Conservation (phyloP, 2,113 vertebrate genomes). For the Lichenostomus cassidix region DNA sequence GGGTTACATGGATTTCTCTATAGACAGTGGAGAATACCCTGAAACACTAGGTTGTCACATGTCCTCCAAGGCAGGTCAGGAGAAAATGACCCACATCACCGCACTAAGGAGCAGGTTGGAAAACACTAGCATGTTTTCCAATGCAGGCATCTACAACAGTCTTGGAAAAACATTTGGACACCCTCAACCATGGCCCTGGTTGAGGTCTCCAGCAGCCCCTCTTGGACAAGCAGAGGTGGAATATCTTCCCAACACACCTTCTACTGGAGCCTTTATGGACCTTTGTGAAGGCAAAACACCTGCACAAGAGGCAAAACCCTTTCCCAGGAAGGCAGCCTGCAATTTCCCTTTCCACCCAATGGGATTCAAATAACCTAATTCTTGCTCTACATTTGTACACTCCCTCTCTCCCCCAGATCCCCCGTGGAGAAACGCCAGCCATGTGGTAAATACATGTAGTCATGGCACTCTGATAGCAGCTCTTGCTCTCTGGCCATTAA, state of each 20-base stretch:
- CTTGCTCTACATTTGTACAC: neutral
- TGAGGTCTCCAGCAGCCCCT: neutral
- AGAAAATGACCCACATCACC: accelerated
- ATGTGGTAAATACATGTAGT: slow-evolving; percentile 30
- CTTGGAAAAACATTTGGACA: neutral
- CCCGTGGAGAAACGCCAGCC: neutral
- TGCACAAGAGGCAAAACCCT: neutral
- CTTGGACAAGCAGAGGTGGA: accelerated
- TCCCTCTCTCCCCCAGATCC: neutral
- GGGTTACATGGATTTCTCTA: neutral
- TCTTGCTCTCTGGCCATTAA: slow-evolving; percentile 33
- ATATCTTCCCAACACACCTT: neutral
- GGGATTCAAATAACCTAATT: slow-evolving; percentile 49
- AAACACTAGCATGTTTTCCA: neutral
- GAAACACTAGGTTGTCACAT: neutral
- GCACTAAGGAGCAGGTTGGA: neutral
- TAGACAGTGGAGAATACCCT: neutral
- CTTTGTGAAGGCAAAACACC: neutral
- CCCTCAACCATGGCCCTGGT: accelerated
- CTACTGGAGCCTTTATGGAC: accelerated
- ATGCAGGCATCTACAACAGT: neutral
- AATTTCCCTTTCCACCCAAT: neutral
- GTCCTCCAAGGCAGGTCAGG: neutral
- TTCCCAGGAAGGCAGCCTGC: neutral
- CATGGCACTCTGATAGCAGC: neutral